Base-by-base conservation (phyloP, 2,888 invertebrate species). In the Graphium colonna region DNA sequence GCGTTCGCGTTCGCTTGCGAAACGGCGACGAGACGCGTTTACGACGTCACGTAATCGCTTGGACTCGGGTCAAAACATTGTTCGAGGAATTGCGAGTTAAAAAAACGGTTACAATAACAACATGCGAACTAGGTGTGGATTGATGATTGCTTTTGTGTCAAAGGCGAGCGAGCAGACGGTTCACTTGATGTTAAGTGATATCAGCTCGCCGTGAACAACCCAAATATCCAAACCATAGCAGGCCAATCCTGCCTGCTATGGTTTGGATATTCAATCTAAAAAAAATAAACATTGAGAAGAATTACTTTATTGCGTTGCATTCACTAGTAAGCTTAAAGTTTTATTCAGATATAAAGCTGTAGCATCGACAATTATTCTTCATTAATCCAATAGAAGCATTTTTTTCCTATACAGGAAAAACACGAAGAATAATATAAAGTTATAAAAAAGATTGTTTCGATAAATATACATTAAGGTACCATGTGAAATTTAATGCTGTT, bases 1-100 rank as follows among this genome's bases (percentile, higher is more conserved):
- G 46, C 39, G 38, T 36, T 28, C 31, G 45, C 40, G n/a, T n/a
- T 21, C 21, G 21, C 21, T 51, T 46, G 48, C 57, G 57, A 54
- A 58, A 58, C 51, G 26, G 42, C 48, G 40, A 44, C 8, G 21
- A 21, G 28, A 9, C 48, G n/a, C 42, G 42, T 26, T 36, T 39
- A 44, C 49, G 51, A 44, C 53, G 51, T 28, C 40, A 46, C 57
- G 38, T 46, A 52, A 54, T 50, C 38, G 44, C 3, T 51, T 54
- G 18, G 39, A 38, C 41, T 16, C 21, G 28, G 28, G 42, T 48
- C 51, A 46, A 45, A 39, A 40, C 31, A 44, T 16, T 49, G 31
- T 31, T 31, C 31, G 31, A 9, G 31, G 31, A 7, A 31, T 5
- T 9, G 9, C 1, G 8, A 1, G 4, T 31, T 10, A 10, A 7